Evolutionary conservation across 2,113 vertebrate species (phyloP).

Genomic region (Colaptes auratus): DNA sequence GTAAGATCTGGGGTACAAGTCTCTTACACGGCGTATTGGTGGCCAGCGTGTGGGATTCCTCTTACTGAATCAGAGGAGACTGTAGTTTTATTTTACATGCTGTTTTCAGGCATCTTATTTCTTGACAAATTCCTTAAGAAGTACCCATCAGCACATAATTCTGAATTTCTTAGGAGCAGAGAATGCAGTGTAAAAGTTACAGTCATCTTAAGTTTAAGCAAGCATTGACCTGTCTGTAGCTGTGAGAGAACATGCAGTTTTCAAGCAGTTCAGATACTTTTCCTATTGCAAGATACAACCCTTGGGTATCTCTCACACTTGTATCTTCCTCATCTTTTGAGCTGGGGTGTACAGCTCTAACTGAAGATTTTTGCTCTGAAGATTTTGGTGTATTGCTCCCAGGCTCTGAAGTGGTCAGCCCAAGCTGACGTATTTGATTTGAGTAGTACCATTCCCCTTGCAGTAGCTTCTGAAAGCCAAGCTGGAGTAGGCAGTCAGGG

Average conservation of each 20-base stretch:
- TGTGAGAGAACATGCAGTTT: neutral
- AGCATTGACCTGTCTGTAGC: neutral
- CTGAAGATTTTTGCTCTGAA: neutral
- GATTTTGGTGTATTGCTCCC: neutral
- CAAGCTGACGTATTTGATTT: neutral
- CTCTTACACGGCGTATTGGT: neutral
- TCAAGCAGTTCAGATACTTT: neutral
- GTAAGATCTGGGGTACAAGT: neutral
- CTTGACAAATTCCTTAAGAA: neutral
- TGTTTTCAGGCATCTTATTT: neutral
- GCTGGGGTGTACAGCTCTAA: neutral
- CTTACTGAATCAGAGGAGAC: neutral
- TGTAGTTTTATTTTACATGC: neutral
- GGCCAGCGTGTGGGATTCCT: accelerated
- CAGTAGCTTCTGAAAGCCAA: neutral
- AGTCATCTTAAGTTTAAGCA: neutral
- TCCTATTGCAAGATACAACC: neutral
- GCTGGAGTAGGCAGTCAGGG: neutral
- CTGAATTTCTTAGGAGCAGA: neutral
- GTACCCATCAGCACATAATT: neutral
- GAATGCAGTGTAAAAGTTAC: neutral
- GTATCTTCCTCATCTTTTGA: neutral
- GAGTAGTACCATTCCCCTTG: neutral
- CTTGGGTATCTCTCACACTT: neutral
- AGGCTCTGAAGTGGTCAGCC: neutral